Percentiles rank a stretch among this genome's conserved stretches.
Evolutionary conservation across 2,113 vertebrate genomes (phyloP).

Genomic region (Poicephalus meyeri): DNA sequence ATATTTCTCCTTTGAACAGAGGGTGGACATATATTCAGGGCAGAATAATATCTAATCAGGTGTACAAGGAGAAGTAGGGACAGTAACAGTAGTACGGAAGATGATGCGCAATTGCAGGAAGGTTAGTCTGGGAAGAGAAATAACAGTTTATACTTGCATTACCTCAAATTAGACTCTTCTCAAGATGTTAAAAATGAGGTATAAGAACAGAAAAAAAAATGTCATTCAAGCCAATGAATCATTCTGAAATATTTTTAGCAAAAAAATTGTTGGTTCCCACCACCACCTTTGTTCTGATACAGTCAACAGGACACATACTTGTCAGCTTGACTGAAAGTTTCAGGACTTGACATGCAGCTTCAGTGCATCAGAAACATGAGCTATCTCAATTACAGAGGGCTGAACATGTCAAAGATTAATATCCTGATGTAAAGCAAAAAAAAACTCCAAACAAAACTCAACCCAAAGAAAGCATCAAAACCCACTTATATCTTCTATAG

Average conservation of each 20-base stretch:
- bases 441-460: neutral
- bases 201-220: neutral
- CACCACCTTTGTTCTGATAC: neutral
- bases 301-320: neutral
- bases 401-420: neutral
- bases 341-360: neutral
- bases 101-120: neutral
- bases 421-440: neutral
- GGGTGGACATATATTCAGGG: neutral
- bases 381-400: rapidly evolving
- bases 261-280: neutral
- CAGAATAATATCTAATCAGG: neutral
- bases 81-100: neutral
- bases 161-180: neutral
- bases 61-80: neutral
- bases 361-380: neutral
- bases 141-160: neutral
- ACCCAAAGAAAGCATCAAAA: neutral
- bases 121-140: neutral
- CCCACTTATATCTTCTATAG: neutral
- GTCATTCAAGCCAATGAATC: neutral
- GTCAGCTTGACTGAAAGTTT: neutral
- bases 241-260: neutral
- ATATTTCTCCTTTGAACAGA: neutral
- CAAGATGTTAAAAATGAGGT: neutral